Conservation (phyloP, 2,888 invertebrate species). For the Allygus modestus region DNA sequence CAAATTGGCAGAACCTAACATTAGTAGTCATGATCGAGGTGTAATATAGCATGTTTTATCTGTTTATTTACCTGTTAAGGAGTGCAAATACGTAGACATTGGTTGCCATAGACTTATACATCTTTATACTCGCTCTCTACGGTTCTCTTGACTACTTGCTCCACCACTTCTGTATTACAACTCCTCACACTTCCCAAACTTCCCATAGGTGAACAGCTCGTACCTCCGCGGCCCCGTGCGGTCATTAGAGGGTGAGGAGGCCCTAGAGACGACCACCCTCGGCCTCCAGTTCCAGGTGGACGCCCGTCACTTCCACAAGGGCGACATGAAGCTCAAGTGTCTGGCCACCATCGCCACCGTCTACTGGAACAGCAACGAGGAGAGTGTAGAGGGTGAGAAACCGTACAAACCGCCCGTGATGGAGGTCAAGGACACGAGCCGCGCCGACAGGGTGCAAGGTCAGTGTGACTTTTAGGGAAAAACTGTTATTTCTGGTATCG, state of each 20-base stretch:
- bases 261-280: conserved; percentile 86
- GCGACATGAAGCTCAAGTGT: conserved; percentile 93
- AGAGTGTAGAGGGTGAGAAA: conserved; percentile 89
- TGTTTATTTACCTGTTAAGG: too few species aligned
- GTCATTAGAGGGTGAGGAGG: conserved; percentile 78
- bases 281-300: conserved; percentile 88
- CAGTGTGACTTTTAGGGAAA: background rate
- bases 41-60: too few species aligned
- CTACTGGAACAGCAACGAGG: conserved; percentile 92
- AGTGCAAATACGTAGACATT: too few species aligned
- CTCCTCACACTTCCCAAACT: too few species aligned
- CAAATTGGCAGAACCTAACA: too few species aligned
- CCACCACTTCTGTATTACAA: too few species aligned
- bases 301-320: conserved; percentile 88
- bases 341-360: conserved; percentile 91
- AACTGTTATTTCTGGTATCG: background rate
- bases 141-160: too few species aligned
- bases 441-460: conserved; percentile 88
- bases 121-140: too few species aligned
- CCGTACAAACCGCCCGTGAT: conserved; percentile 83
- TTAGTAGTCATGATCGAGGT: too few species aligned
- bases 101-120: too few species aligned
- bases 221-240: conserved; percentile 75
- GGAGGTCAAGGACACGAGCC: conserved; percentile 85
- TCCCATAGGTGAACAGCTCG: conserved; percentile 68